Percentiles rank a stretch among this genome's conserved stretches.
Conservation (phyloP, 2,797 vertebrate genomes). For the Sebastes diaconus region DNA sequence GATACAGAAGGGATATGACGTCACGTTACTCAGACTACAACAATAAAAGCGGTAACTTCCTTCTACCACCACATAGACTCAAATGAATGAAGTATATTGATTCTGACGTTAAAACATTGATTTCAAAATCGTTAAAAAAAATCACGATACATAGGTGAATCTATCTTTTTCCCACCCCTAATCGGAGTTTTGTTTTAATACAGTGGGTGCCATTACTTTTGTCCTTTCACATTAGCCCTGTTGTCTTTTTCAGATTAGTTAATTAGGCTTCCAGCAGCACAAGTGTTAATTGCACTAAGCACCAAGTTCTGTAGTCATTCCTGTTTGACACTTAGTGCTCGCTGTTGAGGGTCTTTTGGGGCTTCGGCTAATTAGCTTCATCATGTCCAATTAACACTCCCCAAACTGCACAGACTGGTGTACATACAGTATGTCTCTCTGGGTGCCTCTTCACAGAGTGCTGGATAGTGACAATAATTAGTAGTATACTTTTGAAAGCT, state of each 20-base stretch:
- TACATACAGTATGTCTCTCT: background rate
- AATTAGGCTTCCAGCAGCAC: background rate
- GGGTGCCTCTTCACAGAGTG: background rate
- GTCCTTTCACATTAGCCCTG: background rate
- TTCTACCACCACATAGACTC: no score
- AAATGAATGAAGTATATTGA: no score
- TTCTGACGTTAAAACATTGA: no score
- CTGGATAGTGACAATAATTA: background rate
- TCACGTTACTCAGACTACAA: no score
- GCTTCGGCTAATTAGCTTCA: constrained; percentile 35
- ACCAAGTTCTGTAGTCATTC: background rate
- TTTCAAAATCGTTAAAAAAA: no score
- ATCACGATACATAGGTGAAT: no score
- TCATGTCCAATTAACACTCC: constrained; percentile 42
- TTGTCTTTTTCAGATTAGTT: background rate
- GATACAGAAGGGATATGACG: no score
- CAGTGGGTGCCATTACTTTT: background rate
- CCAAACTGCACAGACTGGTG: constrained; percentile 2
- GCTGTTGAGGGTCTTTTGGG: constrained; percentile 21
- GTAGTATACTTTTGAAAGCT: background rate
- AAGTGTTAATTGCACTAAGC: constrained; percentile 34
- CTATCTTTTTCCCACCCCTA: no score
- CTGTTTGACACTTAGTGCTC: constrained; percentile 2
- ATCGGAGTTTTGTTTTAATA: background rate
- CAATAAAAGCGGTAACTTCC: no score